Evolutionary conservation across 2,888 invertebrate genomes (phyloP), one percentile per base, ranked within the genome.

Genomic region (Gasteruption jaculator): DNA sequence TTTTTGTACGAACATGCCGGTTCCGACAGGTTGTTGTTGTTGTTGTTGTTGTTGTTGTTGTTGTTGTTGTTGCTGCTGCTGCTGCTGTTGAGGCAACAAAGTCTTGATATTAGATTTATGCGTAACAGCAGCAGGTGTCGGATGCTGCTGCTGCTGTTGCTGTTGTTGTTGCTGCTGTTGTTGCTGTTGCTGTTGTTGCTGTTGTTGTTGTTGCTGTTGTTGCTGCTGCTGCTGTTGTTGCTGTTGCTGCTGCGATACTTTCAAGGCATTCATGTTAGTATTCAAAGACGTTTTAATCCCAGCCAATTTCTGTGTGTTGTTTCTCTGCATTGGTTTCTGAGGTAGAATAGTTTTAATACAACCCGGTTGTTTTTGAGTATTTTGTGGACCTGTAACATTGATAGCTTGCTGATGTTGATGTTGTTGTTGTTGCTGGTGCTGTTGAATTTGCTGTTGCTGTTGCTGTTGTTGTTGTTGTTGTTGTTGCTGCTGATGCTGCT

Each of bases 271-370:
- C 41, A 67, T 54, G 25, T 62, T 65, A 3, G 69, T 63, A 25
- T 60, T 61, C 24, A 63, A 46, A 0, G 63, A 61, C 0, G 65
- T 61, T 24, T 66, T 69, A 15, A 66, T 71, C 1, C 76, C 75
- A 41, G 74, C 73, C 2, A 75, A 74, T 50, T 77, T 77, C 48
- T 76, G 76, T 3, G 76, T 71, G 7, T 73, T 74, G 58, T 76
- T 77, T 71, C 63, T 57, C 37, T 56, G 63, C 1, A 47, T 30
- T 2, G 58, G 48, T 24, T 68, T 68, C 25, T 68, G 69, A 1
- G 67, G 54, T 0, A 67, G 61, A 37, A 68, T 66, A 3, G 68
- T 68, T 34, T 68, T 69, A 3, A 69, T 65, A 33, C 66, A 65
- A 2, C 69, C 68, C 2, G 62, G 61, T 37, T 63, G 68, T 31